Base-by-base conservation (phyloP, 1,140 invertebrate species). In the Sinonovacula constricta region DNA sequence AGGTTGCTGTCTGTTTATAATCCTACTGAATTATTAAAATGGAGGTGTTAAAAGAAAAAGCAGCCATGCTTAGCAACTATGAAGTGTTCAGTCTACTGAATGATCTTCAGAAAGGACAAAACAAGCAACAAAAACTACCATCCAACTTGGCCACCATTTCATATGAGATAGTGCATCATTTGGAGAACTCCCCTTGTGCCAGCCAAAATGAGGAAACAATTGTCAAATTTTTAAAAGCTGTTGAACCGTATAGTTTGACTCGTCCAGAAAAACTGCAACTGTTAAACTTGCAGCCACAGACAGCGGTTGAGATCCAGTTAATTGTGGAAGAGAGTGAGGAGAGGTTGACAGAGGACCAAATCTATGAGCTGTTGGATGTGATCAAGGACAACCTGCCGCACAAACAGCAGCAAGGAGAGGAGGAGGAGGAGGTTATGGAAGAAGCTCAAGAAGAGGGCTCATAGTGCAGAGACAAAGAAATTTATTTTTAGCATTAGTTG, bases 261-360 rank as follows among this genome's bases (percentile, higher is more conserved):
- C 95, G 95, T 89, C 93, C 93, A 62, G 96, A 97, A 91, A 96
- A 95, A 89, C 88, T 97, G 1, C 95, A 95, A 92, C 92, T 97
- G 76, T 90, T 96, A 3, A 97, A 97, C 91, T 93, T 94, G 28
- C 93, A 94, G 57, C 96, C 96, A 5, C 93, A 92, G 79, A 94
- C 94, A 39, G 93, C 94, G 54, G 90, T 96, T 18, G 95, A 97
- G 92, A 95, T 97, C 86, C 95, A 97, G 91, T 87, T 96, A 92
- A 94, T 96, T 77, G 93, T 96, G 45, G 95, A 96, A 91, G 95
- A 96, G 82, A 95, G 94, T 90, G 95, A 96, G 90, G 95, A 96
- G 85, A 92, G 95, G 39, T 88, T 97, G 22, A 94, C 93, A 53
- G 95, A 96, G 85, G 93, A 95, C 65, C 94, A 96, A 89, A 94